Base-by-base conservation (phyloP, 2,888 invertebrate species). In the Laothoe populi region DNA sequence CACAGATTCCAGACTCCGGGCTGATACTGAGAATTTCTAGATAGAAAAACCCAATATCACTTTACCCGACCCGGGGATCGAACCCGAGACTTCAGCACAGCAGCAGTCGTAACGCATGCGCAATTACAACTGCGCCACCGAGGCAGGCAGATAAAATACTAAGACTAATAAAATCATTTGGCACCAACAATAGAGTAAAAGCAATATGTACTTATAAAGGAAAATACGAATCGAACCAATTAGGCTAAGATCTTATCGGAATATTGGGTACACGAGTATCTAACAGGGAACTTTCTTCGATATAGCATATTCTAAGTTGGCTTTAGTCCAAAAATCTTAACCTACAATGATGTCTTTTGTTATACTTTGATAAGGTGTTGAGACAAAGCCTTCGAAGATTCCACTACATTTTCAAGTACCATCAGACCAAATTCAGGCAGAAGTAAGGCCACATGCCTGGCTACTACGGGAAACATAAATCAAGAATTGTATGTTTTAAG, bases 281-380 rank as follows among this genome's bases (percentile, higher is more conserved):
- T 31, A 26, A 19, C 31, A 19, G 11, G 10, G 11, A 35, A 53
- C 53, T 53, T 53, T 53, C 40, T 16, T 5, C 16, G 19, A 40
- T 48, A 49, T 26, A 35, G 24, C 35, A 26, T 23, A 23, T n/a
- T 21, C 19, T 19, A 23, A 26, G 16, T 49, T 61, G 60, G 60
- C 60, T 53, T 16, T 10, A n/a, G 26, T 49, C 60, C 53, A 61
- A 44, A 42, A 61, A 61, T 53, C 60, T 53, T 61, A 53, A 61
- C 60, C 60, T 60, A 61, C 40, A 61, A 19, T 8, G 40, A 8
- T n/a, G 13, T 31, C 49, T 53, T 44, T 42, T 53, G 49, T 61
- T 53, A 53, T 13, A 40, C 23, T 1, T 31, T 58, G 57, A 58
- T 40, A 24, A 44, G 44, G 19, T 13, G 16, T n/a, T n/a, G n/a